These are phyloP conservation scores for Pogonomyrmex barbatus DNA, from an alignment of 1,140 invertebrate genomes.

Conservation along the genomic window DNA sequence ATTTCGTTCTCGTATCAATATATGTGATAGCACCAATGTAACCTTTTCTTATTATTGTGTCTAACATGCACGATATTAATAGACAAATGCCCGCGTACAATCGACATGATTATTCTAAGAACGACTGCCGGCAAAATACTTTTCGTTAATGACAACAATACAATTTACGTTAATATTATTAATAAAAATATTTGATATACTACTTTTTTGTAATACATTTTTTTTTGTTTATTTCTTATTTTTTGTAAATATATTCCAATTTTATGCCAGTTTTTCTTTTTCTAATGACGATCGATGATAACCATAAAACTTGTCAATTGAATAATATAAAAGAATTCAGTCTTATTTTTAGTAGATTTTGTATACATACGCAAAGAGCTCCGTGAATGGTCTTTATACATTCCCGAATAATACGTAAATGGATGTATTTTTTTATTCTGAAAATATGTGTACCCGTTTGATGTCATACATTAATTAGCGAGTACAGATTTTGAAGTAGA, in stretches of 20 bases:
- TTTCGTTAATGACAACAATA: constrained; percentile 2
- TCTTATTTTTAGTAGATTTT: constrained; percentile 18
- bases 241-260: neutral
- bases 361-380: neutral
- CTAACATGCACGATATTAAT: constrained; percentile 19
- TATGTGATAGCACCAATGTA: constrained; percentile 28
- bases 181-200: neutral
- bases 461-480: neutral
- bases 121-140: neutral
- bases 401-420: constrained; percentile 46
- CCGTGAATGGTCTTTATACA: constrained; percentile 15
- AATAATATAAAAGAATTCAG: constrained; percentile 7
- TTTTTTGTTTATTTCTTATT: neutral
- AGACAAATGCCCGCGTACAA: neutral
- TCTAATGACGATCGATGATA: neutral
- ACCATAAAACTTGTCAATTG: neutral
- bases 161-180: neutral
- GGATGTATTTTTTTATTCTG: constrained; percentile 1
- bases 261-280: neutral
- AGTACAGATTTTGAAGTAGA: constrained; percentile 13
- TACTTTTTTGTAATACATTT: neutral
- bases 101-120: neutral
- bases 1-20: constrained; percentile 13
- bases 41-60: constrained; percentile 26
- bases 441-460: neutral